Conservation (phyloP, 1,140 invertebrate genomes). For the Nephila pilipes region DNA sequence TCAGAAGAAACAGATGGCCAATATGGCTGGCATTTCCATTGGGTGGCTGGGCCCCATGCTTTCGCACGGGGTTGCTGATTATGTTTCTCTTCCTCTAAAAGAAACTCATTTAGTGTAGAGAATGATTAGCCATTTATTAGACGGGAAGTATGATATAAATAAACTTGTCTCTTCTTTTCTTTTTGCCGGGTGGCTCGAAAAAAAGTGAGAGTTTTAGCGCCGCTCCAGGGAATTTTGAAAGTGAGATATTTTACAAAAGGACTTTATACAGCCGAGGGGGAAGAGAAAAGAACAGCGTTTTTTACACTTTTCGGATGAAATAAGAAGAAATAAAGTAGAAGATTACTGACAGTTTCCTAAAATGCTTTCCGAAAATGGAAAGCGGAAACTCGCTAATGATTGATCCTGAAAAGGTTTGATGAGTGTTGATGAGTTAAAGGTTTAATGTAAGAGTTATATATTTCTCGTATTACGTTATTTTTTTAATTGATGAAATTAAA, state of each 20-base stretch:
- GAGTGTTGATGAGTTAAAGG: not conserved
- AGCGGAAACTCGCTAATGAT: not conserved
- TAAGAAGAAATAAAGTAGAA: not conserved
- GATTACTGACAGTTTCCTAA: not conserved
- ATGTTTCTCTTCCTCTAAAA: conserved; percentile 63
- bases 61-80: conserved; percentile 50
- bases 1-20: conserved; percentile 74
- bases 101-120: conserved; percentile 62
- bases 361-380: conserved; percentile 1
- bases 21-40: conserved; percentile 73
- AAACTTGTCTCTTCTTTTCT: conserved; percentile 57
- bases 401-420: not conserved
- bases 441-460: not conserved
- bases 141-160: conserved; percentile 65
- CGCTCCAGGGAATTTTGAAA: not conserved
- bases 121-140: conserved; percentile 74
- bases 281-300: too few species aligned
- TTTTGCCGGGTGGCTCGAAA: not conserved
- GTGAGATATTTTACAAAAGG: conserved; percentile 43
- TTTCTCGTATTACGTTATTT: not conserved
- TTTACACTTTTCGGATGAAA: conserved; percentile 36
- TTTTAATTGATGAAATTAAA: not conserved
- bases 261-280: not conserved
- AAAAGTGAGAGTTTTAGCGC: not conserved
- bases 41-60: not conserved